These are phyloP conservation scores for Tyrannus savana DNA, from an alignment of 2,113 vertebrate species.

Conservation along the genomic window DNA sequence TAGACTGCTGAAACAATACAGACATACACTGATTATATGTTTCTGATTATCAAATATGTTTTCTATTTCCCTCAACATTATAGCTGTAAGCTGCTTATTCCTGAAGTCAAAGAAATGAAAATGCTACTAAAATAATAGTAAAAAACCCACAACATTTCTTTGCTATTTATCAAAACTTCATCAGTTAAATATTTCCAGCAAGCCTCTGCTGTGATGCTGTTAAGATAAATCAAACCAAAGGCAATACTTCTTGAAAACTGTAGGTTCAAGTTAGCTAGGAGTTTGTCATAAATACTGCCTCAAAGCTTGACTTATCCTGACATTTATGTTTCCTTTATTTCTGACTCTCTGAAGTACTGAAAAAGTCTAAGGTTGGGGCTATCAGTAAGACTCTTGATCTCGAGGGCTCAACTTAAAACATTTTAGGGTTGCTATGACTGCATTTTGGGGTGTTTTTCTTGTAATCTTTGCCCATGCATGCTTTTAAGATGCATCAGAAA, in stretches of 20 bases:
- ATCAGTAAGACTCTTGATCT: neutral
- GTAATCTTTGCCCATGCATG: neutral
- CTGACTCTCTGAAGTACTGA: neutral
- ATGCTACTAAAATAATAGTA: neutral
- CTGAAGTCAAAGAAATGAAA: neutral
- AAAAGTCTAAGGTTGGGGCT: neutral
- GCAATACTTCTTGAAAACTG: neutral
- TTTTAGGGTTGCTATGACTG: neutral
- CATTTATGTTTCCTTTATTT: conserved; percentile 14
- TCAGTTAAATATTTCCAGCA: neutral
- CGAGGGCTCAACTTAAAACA: neutral
- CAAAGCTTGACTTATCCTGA: neutral
- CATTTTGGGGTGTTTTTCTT: neutral
- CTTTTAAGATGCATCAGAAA: conserved; percentile 7
- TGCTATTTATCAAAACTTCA: neutral
- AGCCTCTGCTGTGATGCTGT: neutral
- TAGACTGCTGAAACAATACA: neutral
- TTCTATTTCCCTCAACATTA: neutral
- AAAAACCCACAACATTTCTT: neutral
- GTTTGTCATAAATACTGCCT: neutral
- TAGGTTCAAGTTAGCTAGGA: neutral
- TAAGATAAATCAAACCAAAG: neutral
- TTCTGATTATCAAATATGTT: neutral
- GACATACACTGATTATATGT: neutral
- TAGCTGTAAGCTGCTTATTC: neutral